A percentile compares a stretch with the other conserved stretches of the same genome.
Evolutionary conservation across 2,797 vertebrate species (phyloP).

Genomic region (Ptychadena robeensis): DNA sequence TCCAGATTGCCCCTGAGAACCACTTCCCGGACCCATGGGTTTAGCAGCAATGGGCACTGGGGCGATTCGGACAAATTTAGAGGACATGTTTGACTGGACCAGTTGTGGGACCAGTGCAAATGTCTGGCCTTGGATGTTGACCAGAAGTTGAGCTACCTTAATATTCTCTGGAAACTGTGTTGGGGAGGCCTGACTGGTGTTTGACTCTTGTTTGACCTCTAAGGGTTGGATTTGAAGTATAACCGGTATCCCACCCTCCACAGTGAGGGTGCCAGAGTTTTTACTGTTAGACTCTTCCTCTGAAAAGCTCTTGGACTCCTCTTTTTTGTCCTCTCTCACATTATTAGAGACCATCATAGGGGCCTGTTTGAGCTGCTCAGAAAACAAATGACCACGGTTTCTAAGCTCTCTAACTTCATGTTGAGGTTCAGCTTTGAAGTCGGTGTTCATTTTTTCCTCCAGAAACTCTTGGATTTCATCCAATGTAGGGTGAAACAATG

Average conservation of each 20-base stretch:
- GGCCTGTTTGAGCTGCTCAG: conserved; percentile 78
- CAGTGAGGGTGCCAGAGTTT: conserved; percentile 65
- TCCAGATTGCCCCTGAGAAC: conserved; percentile 74
- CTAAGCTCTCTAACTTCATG: conserved; percentile 72
- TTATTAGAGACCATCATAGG: conserved; percentile 71
- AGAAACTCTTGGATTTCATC: conserved; percentile 98
- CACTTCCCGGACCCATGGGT: conserved; percentile 82
- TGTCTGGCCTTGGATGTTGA: conserved; percentile 95
- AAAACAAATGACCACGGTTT: conserved; percentile 70
- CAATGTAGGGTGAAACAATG: conserved; percentile 93
- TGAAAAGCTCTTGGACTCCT: conserved; percentile 64
- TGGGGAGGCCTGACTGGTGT: conserved; percentile 70
- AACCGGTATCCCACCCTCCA: conserved; percentile 82
- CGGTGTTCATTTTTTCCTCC: conserved; percentile 94
- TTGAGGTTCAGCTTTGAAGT: conserved; percentile 81
- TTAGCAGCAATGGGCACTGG: conserved; percentile 94
- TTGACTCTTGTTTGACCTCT: conserved; percentile 88
- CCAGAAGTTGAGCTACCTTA: conserved; percentile 90
- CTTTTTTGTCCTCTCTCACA: conserved; percentile 73
- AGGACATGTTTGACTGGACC: conserved; percentile 82
- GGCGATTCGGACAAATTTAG: conserved; percentile 93
- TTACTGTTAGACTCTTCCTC: conserved; percentile 69
- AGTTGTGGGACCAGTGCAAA: conserved; percentile 92
- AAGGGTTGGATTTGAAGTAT: conserved; percentile 89
- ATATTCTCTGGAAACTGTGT: conserved; percentile 80